A percentile compares a stretch with the other conserved stretches of the same genome.
Conservation (phyloP, 2,113 vertebrate genomes). For the Puntigrus tetrazona region DNA sequence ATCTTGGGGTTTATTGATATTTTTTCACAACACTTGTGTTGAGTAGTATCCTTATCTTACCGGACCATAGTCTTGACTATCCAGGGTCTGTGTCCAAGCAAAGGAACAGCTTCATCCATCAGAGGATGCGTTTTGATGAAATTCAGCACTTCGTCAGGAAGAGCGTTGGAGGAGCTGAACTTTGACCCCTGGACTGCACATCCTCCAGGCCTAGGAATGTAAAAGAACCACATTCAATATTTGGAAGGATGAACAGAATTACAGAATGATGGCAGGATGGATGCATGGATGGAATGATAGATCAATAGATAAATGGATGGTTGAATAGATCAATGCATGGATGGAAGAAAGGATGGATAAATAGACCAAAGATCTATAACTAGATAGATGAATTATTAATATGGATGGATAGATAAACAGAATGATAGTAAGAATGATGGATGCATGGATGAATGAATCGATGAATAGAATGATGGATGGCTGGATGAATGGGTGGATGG, state of each 20-base stretch:
- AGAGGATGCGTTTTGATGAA: constrained; percentile 95
- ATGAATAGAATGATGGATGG: no score
- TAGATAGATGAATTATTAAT: no score
- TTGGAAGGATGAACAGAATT: no score
- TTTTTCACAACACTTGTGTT: not conserved
- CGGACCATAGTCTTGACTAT: constrained; percentile 90
- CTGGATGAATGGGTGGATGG: not conserved
- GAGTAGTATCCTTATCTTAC: constrained; percentile 70
- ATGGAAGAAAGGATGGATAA: no score
- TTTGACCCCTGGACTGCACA: constrained; percentile 85
- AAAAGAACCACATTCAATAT: not conserved
- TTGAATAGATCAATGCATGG: no score
- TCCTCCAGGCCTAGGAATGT: constrained; percentile 83
- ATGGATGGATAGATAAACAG: no score
- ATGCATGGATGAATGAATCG: no score
- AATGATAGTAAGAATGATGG: no score
- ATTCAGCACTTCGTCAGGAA: constrained; percentile 94
- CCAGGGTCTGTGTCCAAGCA: constrained; percentile 88
- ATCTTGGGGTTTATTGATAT: not conserved
- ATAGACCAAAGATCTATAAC: no score
- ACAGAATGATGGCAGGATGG: no score
- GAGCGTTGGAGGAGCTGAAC: constrained; percentile 90
- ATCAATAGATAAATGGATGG: no score
- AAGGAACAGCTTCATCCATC: constrained; percentile 92
- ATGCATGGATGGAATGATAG: no score